Percentiles rank a stretch among this genome's conserved stretches.
Evolutionary conservation across 2,113 vertebrate species (phyloP).

Genomic region (Sminthopsis crassicaudata): DNA sequence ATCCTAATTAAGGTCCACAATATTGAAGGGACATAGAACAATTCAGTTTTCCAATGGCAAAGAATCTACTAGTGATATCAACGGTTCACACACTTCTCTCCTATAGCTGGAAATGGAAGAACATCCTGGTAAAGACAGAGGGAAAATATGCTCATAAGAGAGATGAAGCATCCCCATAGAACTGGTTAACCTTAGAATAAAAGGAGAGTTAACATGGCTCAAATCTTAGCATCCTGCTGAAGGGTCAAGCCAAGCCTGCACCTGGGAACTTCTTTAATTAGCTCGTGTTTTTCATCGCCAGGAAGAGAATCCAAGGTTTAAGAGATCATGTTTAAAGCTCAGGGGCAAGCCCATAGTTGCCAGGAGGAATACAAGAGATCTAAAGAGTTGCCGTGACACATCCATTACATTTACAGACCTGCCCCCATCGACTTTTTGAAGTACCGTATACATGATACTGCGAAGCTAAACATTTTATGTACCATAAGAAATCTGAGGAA

Average conservation of each 20-base stretch:
- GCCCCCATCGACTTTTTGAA: constrained; percentile 90
- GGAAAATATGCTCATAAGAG: constrained; percentile 36
- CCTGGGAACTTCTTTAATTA: constrained; percentile 85
- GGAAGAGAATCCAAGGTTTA: constrained; percentile 88
- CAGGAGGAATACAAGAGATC: constrained; percentile 88
- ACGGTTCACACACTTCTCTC: constrained; percentile 12
- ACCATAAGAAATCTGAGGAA: constrained; percentile 89
- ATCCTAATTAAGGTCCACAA: background rate
- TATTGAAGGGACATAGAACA: background rate
- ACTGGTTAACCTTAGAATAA: constrained; percentile 66
- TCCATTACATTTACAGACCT: constrained; percentile 91
- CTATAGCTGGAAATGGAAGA: background rate
- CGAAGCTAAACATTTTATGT: constrained; percentile 87
- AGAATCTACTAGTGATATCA: background rate
- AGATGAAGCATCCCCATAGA: constrained; percentile 57
- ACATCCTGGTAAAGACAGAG: background rate
- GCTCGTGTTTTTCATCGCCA: constrained; percentile 85
- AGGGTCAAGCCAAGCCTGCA: constrained; percentile 69
- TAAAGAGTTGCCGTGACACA: constrained; percentile 87
- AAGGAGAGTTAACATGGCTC: constrained; percentile 57
- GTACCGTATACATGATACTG: constrained; percentile 84
- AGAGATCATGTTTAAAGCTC: constrained; percentile 95
- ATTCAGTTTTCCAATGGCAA: background rate
- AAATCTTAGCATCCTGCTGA: constrained; percentile 64
- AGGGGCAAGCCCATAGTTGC: constrained; percentile 86